A percentile compares a stretch with the other conserved stretches of the same genome.
Evolutionary conservation across 2,888 invertebrate genomes (phyloP).

Genomic region (Drosophila birchii): DNA sequence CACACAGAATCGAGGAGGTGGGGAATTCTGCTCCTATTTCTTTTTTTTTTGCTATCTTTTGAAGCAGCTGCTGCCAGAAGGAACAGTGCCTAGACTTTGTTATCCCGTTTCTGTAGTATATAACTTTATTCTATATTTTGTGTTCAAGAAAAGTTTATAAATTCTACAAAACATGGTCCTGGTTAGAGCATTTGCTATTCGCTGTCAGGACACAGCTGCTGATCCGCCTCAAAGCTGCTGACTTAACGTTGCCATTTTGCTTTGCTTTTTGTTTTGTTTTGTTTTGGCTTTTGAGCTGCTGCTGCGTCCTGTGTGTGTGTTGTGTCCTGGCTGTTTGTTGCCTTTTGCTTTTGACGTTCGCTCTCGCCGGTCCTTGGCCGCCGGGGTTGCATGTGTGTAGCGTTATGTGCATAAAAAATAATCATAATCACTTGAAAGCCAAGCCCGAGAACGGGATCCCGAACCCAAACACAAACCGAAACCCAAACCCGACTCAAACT

Average conservation of each 20-base stretch:
- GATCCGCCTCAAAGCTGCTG: slow-evolving; percentile 28
- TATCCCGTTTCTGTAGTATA: neutral
- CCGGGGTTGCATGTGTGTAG: slow-evolving; percentile 41
- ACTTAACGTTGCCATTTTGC: slow-evolving; percentile 34
- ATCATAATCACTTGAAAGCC: slow-evolving; percentile 80
- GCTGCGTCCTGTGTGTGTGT: slow-evolving; percentile 16
- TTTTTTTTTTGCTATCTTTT: slow-evolving; percentile 20
- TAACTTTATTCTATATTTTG: too few relatives aligned
- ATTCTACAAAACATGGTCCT: neutral
- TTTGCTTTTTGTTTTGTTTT: slow-evolving; percentile 19
- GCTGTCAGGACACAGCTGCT: too few relatives aligned
- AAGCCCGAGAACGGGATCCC: slow-evolving; percentile 18
- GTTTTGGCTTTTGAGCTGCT: slow-evolving; percentile 37
- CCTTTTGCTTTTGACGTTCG: slow-evolving; percentile 60
- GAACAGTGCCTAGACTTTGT: neutral
- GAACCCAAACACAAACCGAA: neutral
- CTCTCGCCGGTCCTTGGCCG: slow-evolving; percentile 42
- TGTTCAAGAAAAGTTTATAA: neutral
- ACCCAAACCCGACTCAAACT: neutral
- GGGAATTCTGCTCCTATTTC: slow-evolving; percentile 19
- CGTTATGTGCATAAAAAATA: slow-evolving; percentile 78
- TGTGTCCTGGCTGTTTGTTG: slow-evolving; percentile 33
- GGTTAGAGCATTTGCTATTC: slow-evolving; percentile 2
- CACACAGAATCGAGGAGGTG: slow-evolving; percentile 11
- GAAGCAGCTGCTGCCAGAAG: slow-evolving; percentile 3